Percentiles rank a stretch among this genome's conserved stretches.
Conservation (phyloP, 2,888 invertebrate species). For the Pollenia griseotomentosa region DNA sequence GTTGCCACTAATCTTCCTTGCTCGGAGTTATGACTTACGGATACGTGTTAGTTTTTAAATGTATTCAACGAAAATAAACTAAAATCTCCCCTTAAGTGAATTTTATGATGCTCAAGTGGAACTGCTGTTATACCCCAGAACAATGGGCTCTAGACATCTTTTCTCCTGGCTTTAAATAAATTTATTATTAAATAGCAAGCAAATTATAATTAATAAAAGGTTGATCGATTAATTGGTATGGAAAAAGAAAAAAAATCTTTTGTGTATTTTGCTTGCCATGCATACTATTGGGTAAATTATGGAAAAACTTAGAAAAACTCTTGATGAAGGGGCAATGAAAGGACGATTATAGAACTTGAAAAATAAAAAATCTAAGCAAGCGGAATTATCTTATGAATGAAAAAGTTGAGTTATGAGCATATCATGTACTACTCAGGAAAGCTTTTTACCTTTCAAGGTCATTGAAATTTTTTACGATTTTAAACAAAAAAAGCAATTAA, state of each 20-base stretch:
- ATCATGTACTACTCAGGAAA: too few species aligned
- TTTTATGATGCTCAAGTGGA: slow-evolving; percentile 61
- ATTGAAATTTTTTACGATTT: too few species aligned
- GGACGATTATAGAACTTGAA: background rate
- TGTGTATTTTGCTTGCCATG: background rate
- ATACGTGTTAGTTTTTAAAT: slow-evolving; percentile 59
- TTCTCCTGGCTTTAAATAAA: background rate
- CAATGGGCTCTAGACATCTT: slow-evolving; percentile 30
- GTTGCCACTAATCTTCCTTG: slow-evolving; percentile 54
- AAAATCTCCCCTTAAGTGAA: slow-evolving; percentile 68
- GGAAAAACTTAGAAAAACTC: background rate
- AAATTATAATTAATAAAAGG: slow-evolving; percentile 37
- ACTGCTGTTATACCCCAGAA: slow-evolving; percentile 13
- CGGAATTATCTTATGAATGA: background rate
- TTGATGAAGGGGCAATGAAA: background rate
- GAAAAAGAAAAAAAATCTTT: background rate
- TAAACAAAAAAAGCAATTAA: too few species aligned
- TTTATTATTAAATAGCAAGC: slow-evolving; percentile 27
- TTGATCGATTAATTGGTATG: slow-evolving; percentile 23
- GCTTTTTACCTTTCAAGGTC: too few species aligned
- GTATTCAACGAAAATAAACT: slow-evolving; percentile 57
- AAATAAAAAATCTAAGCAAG: background rate
- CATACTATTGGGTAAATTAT: background rate
- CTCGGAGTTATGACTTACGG: slow-evolving; percentile 60
- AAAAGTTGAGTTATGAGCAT: too few species aligned